Evolutionary conservation across 2,797 vertebrate genomes (phyloP), one percentile per base, ranked within the genome.

Genomic region (Crax fasciolata): DNA sequence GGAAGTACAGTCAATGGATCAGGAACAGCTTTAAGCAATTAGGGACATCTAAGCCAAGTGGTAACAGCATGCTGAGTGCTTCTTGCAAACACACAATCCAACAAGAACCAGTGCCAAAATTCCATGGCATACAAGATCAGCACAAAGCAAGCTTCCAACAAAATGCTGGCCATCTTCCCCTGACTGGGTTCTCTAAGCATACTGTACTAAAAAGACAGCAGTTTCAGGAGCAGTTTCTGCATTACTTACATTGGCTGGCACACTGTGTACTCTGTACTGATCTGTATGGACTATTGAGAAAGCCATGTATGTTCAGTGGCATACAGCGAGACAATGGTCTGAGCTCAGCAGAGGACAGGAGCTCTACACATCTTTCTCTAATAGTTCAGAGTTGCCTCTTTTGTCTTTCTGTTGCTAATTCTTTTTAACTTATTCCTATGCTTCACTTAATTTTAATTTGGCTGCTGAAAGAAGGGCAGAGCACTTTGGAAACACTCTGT

Each of bases 11-110:
- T 95, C 84, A 90, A 35, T 77, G 83, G 77, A 94, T 88, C 59
- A 63, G 80, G 84, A 97, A 44, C 95, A 96, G 92, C 91, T 97
- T 96, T 96, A 95, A 96, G 92, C 94, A 94, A 92, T 97, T 97
- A 84, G 80, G 52, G 27, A 39, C 51, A 13, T 72, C 44, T 43
- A 81, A 96, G 93, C 96, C 94, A 94, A 96, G 92, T 51, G 58
- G 83, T 94, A 96, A 95, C 54, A 86, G 85, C 93, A 92, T 87
- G 80, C 90, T 20, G 66, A 89, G 91, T 84, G 84, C 93, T 96
- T 85, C 96, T 96, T 90, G 77, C 77, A 85, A 91, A 61, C 70
- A 68, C 79, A 76, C 71, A 87, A 1, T 92, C 93, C 24, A 11
- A 18, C 66, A 66, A 82, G 81, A 46, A 24, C 57, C 68, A 3